phyloP scores from a whole-genome alignment of 2,113 vertebrate genomes.

The Otocyon megalotis region DNA sequence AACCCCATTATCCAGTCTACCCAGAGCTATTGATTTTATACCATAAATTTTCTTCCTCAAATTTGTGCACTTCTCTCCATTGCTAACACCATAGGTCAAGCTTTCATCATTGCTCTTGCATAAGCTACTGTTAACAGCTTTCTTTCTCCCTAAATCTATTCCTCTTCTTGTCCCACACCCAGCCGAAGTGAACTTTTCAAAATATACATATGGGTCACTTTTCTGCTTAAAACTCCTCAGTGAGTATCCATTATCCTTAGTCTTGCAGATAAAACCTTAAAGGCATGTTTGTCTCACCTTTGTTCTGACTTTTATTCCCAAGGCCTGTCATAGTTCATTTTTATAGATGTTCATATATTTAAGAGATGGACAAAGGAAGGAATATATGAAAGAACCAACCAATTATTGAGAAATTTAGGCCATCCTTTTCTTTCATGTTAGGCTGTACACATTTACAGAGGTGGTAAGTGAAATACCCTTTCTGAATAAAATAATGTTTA shows the following conservation, averaged over 20 bases:
- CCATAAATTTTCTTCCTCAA: not conserved
- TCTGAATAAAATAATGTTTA: conserved; percentile 27
- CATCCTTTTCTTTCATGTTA: conserved; percentile 12
- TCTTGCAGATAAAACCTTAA: conserved; percentile 19
- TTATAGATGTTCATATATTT: not conserved
- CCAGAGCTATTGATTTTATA: conserved; percentile 10
- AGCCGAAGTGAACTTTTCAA: not conserved
- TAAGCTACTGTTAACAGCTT: not conserved
- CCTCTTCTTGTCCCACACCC: not conserved
- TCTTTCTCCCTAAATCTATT: not conserved
- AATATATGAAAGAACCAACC: not conserved
- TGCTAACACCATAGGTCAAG: not conserved
- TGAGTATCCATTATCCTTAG: not conserved
- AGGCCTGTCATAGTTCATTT: not conserved
- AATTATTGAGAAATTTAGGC: conserved; percentile 12
- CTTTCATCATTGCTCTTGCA: not conserved
- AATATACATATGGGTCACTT: not conserved
- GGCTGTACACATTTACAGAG: not conserved
- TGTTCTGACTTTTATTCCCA: not conserved
- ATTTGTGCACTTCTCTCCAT: not conserved
- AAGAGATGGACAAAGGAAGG: not conserved
- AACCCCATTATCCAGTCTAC: not conserved
- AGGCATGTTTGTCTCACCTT: not conserved
- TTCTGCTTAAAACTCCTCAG: conserved; percentile 22
- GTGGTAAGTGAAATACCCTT: not conserved